Conservation (phyloP, 2,888 invertebrate genomes). For the Caenorhabditis uteleia region DNA sequence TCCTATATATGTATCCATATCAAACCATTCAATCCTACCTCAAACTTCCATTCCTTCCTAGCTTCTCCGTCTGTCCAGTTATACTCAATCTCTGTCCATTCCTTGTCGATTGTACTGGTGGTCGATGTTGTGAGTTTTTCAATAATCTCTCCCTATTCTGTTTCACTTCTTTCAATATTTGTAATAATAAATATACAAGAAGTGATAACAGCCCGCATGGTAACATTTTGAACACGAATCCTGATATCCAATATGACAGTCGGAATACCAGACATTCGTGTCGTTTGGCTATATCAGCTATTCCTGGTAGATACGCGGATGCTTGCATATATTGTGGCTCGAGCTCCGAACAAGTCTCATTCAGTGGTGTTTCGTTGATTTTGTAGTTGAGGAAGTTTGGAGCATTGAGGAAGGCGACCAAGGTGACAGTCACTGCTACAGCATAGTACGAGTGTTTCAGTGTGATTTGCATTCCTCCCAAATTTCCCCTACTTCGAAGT, state of each 20-base stretch:
- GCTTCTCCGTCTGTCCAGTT: slow-evolving; percentile 27
- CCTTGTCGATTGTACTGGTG: slow-evolving; percentile 11
- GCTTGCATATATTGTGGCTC: slow-evolving; percentile 40
- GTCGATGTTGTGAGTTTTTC: slow-evolving; percentile 30
- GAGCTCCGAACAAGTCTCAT: slow-evolving; percentile 49
- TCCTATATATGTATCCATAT: not conserved
- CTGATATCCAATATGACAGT: slow-evolving; percentile 68
- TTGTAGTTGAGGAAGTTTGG: slow-evolving; percentile 68
- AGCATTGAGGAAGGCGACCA: slow-evolving; percentile 59
- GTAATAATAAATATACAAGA: slow-evolving; percentile 71
- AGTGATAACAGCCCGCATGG: slow-evolving; percentile 72
- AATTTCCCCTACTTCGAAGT: slow-evolving; percentile 61
- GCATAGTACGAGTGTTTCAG: slow-evolving; percentile 65
- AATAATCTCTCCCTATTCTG: slow-evolving; percentile 33
- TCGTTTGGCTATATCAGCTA: slow-evolving; percentile 65
- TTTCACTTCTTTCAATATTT: slow-evolving; percentile 69
- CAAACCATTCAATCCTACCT: no score
- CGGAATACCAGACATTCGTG: slow-evolving; percentile 61
- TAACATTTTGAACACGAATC: slow-evolving; percentile 67
- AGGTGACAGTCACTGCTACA: slow-evolving; percentile 59
- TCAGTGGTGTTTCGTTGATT: slow-evolving; percentile 59
- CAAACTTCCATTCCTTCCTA: slow-evolving; percentile 33
- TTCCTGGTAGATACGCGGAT: slow-evolving; percentile 63
- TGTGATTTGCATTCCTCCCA: slow-evolving; percentile 60
- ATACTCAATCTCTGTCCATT: slow-evolving; percentile 29